Base-by-base conservation (phyloP, 1,140 invertebrate genomes). In the Lordiphosa mommai region DNA sequence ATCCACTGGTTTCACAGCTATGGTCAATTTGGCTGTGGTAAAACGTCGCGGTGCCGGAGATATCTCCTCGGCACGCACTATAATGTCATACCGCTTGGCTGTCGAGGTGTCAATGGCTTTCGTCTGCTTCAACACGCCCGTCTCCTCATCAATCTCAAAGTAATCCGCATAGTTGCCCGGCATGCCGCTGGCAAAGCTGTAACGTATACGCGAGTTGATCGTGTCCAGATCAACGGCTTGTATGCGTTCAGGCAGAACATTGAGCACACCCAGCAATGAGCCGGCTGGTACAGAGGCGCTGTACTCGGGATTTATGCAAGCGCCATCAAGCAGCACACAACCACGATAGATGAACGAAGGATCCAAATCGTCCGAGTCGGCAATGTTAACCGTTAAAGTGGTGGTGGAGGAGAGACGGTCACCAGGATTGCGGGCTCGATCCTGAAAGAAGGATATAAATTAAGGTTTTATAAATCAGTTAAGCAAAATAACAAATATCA, bases 171-270 rank as follows among this genome's bases (percentile, higher is more conserved):
- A 96, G 48, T 92, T 92, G 0, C 92, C 89, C 1, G 95, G 95
- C 67, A 91, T 93, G 4, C 96, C 96, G 63, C 93, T 94, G 3
- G 95, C 91, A 77, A 97, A 96, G 16, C 92, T 94, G 86, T 97
- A 97, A 40, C 91, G 91, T 44, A 96, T 95, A 0, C 92, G 92
- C 0, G 94, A 92, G 77, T 95, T 94, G 6, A 97, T 92, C 1
- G 95, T 96, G 80, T 97, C 96, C 92, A 95, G 94, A 86, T 97
- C 95, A 1, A 96, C 92, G 0, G 95, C 96, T 89, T 96, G 94
- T 47, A 97, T 96, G 72, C 95, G 94, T 79, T 97, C 96, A 0
- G 96, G 96, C n/a, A 92, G 90, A 14, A 97, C 93, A 49, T 93
- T 93, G 1, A 97, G 90, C 29, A 96, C 93, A 0, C 96, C 95